Evolutionary conservation across 2,888 invertebrate species (phyloP).

Genomic region (Seira sanloemensis): DNA sequence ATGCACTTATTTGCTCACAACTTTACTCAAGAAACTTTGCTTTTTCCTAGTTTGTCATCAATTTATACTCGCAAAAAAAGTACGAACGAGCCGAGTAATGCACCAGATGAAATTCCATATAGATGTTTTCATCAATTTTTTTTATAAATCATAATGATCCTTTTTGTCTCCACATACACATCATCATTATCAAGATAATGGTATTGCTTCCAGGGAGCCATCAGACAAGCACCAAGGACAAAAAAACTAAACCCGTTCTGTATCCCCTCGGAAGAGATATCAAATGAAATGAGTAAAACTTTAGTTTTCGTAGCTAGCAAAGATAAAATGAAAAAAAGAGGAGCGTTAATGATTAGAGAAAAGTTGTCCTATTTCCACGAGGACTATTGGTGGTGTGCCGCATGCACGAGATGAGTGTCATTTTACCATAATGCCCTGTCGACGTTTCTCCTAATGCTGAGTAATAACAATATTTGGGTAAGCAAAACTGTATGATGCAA

Average conservation of each 20-base stretch:
- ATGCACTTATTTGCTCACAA: conserved; percentile 8
- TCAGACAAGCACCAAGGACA: not conserved
- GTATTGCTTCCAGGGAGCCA: not conserved
- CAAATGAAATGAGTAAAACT: not conserved
- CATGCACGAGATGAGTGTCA: not conserved
- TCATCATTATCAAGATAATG: not conserved
- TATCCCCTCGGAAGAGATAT: no score
- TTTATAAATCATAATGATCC: not conserved
- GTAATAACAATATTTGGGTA: no score
- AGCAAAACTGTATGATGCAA: no score
- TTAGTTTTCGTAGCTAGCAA: not conserved
- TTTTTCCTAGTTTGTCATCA: not conserved
- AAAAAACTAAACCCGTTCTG: no score
- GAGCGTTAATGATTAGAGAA: not conserved
- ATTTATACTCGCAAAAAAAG: not conserved
- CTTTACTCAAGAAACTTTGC: not conserved
- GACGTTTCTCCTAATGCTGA: not conserved
- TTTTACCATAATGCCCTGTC: not conserved
- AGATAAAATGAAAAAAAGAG: not conserved
- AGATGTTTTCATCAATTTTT: no score
- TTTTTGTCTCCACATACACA: not conserved
- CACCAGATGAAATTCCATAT: no score
- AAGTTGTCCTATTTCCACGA: not conserved
- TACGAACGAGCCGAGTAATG: not conserved
- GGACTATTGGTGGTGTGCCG: not conserved